Base-by-base conservation (phyloP, 2,797 vertebrate genomes). In the Meriones psammophilus region DNA sequence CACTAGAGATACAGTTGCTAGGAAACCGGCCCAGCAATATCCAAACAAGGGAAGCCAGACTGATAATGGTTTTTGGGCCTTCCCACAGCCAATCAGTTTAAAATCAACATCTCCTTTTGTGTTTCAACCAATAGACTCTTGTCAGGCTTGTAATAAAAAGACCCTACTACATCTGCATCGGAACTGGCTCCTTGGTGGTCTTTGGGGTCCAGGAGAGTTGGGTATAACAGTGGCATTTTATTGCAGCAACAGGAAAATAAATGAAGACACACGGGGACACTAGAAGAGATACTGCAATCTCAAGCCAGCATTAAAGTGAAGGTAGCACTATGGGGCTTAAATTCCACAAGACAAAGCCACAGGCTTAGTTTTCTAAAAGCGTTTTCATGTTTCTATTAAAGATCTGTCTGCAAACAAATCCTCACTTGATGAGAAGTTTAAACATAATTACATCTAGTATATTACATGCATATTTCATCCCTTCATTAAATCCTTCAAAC, bases 381-480 rank as follows among this genome's bases (percentile, higher is more conserved):
- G 76, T 94, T 77, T 93, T 80, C 90, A 46, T 79, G 76, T 94
- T 97, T 96, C 81, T 92, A 30, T 92, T 94, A 94, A 88, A 94
- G 39, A 92, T 60, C n/a, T 94, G 84, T 97, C 84, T 96, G 90
- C 89, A 94, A 97, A 96, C 97, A 97, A 86, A 97, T 93, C 78
- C 89, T 95, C 69, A 86, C 92, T 89, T 94, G 92, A 96, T 91
- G 93, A 96, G 83, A 94, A 92, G 91, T 79, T 96, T 88, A 96
- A 91, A 90, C 78, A 73, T 96, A 97, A 97, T 95, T 91, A 93
- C 39, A 46, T 64, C 88, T 86, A 77, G 92, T 66, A 66, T 95
- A 92, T 86, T 86, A 88, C 88, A 94, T 93, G 96, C 85, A 93
- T 95, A 92, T 96, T 94, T 97, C 91, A 94, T 90, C 86, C 85